A percentile compares a stretch with the other conserved stretches of the same genome.
phyloP scores from a whole-genome alignment of 1,140 invertebrate species.

The Diabrotica undecimpunctata region DNA sequence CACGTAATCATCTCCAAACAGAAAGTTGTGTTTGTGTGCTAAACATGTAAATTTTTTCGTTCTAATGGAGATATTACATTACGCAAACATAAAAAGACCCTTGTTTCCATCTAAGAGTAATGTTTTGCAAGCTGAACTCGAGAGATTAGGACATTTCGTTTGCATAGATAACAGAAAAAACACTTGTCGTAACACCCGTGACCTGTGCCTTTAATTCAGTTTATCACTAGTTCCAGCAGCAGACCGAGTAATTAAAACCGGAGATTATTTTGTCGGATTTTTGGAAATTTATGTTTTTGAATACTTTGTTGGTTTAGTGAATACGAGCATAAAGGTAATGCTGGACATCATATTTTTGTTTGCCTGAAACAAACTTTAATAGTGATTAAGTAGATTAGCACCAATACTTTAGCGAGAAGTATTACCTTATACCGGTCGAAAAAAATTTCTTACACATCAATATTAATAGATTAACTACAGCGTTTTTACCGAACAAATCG shows the following conservation, averaged over 20 bases:
- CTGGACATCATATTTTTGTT: not conserved
- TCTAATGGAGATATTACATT: slow-evolving; percentile 24
- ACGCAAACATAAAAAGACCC: slow-evolving; percentile 28
- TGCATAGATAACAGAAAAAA: slow-evolving; percentile 44
- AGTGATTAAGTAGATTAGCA: too few relatives aligned
- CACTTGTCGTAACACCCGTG: slow-evolving; percentile 43
- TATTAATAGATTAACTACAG: too few relatives aligned
- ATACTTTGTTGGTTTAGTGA: not conserved
- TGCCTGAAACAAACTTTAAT: too few relatives aligned
- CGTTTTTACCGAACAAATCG: too few relatives aligned
- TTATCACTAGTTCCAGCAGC: slow-evolving; percentile 33
- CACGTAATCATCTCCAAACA: slow-evolving; percentile 21
- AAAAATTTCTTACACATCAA: too few relatives aligned
- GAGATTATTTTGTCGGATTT: slow-evolving; percentile 12
- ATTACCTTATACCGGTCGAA: too few relatives aligned
- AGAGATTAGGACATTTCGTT: slow-evolving; percentile 39
- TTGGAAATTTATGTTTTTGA: slow-evolving; percentile 5
- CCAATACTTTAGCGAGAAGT: too few relatives aligned
- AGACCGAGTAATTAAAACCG: slow-evolving; percentile 16
- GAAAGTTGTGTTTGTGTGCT: slow-evolving; percentile 24
- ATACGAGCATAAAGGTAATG: not conserved
- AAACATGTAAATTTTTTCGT: slow-evolving; percentile 32
- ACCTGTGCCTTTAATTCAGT: slow-evolving; percentile 39
- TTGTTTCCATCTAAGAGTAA: slow-evolving; percentile 27
- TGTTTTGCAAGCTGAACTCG: slow-evolving; percentile 33